These are phyloP conservation scores for Saccopteryx bilineata DNA, from an alignment of 2,113 vertebrate species.

Conservation along the genomic window DNA sequence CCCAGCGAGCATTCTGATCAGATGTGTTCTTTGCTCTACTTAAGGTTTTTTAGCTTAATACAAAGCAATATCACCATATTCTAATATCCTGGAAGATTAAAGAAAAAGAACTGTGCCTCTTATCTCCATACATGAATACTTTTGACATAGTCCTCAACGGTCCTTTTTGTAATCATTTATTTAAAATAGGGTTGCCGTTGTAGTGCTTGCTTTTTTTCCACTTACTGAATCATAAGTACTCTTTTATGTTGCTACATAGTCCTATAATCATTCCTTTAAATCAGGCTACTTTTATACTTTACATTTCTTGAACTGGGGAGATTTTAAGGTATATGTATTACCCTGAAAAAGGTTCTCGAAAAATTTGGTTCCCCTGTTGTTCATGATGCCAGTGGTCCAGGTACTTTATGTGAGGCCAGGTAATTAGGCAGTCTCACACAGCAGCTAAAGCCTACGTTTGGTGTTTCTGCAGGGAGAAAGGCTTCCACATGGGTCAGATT, in stretches of 20 bases:
- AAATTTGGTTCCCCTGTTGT: not conserved
- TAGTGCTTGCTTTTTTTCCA: not conserved
- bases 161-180: not conserved
- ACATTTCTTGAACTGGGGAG: not conserved
- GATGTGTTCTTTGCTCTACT: slow-evolving; percentile 1
- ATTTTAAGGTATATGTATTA: not conserved
- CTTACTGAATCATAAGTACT: not conserved
- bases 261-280: not conserved
- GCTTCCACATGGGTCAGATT: not conserved
- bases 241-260: not conserved
- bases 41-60: not conserved
- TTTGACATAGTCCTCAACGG: not conserved
- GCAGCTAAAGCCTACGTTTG: not conserved
- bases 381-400: not conserved
- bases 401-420: not conserved
- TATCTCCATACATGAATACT: not conserved
- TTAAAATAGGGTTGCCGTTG: not conserved
- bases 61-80: not conserved
- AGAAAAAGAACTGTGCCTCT: not conserved
- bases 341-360: not conserved
- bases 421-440: not conserved
- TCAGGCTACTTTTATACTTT: not conserved
- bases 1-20: not conserved
- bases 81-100: slow-evolving; percentile 44
- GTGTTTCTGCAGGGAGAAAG: slow-evolving; percentile 17